phyloP scores from a whole-genome alignment of 1,140 invertebrate species.

The Maconellicoccus hirsutus region DNA sequence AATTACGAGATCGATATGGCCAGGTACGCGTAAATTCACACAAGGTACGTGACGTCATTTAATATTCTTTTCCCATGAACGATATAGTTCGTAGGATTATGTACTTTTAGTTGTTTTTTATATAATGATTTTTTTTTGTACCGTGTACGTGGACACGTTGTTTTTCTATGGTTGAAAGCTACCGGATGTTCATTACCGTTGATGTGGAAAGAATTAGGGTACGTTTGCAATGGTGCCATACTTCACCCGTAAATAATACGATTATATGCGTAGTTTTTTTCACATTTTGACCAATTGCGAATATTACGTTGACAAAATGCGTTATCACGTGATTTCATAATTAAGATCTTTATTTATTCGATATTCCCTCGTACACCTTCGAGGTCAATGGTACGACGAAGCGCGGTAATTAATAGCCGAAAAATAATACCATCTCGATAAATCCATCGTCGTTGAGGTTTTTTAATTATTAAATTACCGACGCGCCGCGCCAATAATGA shows the following conservation, averaged over 20 bases:
- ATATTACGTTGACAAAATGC: too few species aligned
- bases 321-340: too few species aligned
- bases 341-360: too few species aligned
- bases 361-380: too few species aligned
- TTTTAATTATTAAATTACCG: neutral
- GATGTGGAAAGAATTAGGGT: constrained; percentile 21
- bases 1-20: too few species aligned
- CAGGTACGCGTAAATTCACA: too few species aligned
- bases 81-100: neutral
- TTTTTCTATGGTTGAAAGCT: constrained; percentile 6
- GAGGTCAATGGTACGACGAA: neutral
- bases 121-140: constrained; percentile 11
- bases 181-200: constrained; percentile 17
- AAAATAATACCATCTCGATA: neutral
- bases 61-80: constrained; percentile 6
- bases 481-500: neutral
- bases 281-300: too few species aligned
- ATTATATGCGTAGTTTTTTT: neutral
- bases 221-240: neutral
- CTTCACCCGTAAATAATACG: neutral
- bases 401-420: constrained; percentile 1
- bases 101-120: neutral
- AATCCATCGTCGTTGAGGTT: neutral
- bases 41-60: neutral
- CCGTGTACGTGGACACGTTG: neutral